Evolutionary conservation across 1,140 invertebrate species (phyloP).

Genomic region (Papilio dardanus): DNA sequence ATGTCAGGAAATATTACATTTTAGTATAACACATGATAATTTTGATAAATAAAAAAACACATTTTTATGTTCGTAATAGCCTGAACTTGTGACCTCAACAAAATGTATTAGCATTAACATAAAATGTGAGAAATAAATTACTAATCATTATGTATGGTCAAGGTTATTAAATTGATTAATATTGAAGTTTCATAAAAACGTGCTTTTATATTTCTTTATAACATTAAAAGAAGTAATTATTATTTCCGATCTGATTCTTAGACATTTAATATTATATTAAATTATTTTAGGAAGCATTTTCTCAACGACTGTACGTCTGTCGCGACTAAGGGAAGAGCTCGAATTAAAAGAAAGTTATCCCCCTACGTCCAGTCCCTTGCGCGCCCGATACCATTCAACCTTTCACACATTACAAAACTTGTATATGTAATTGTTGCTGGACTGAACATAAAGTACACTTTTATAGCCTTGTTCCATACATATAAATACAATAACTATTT

Average conservation of each 20-base stretch:
- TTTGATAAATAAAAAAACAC: not conserved
- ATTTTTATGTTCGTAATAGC: not conserved
- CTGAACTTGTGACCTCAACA: not conserved
- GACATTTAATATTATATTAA: not conserved
- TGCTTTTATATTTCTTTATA: not conserved
- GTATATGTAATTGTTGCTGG: not conserved
- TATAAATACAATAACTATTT: not conserved
- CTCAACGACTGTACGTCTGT: slow-evolving; percentile 42
- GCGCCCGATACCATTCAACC: slow-evolving; percentile 25
- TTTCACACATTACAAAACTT: slow-evolving; percentile 25
- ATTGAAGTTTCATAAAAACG: not conserved
- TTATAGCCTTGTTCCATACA: not conserved
- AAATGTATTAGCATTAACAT: not conserved
- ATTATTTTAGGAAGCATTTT: slow-evolving; percentile 37
- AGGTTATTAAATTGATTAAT: not conserved
- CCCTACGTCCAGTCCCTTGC: slow-evolving; percentile 23
- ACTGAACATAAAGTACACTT: slow-evolving; percentile 11
- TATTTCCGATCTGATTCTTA: not conserved
- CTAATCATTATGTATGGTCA: not conserved
- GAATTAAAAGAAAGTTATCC: slow-evolving; percentile 57
- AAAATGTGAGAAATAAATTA: not conserved
- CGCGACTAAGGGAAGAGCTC: slow-evolving; percentile 50
- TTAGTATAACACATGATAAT: not conserved
- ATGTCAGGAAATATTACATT: too few relatives aligned
- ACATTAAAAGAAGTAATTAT: not conserved